Conservation (phyloP, 2,888 invertebrate species). For the Julus scandinavius region DNA sequence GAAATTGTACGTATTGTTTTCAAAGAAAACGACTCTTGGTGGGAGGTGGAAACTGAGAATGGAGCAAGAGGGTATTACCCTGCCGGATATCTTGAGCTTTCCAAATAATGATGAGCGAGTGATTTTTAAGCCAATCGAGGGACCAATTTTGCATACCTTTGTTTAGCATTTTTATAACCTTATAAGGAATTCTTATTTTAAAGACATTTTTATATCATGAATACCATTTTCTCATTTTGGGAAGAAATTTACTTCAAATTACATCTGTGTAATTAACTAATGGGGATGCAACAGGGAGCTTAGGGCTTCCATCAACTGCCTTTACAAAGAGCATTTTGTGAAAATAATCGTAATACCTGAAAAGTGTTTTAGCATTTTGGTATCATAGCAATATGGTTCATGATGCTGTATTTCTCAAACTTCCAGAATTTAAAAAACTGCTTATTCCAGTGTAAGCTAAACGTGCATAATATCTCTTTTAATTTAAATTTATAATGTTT, state of each 20-base stretch:
- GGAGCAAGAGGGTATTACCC: constrained; percentile 56
- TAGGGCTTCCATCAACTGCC: not conserved
- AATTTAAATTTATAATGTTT: not conserved
- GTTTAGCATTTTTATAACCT: not conserved
- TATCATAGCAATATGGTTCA: not conserved
- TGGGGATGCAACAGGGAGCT: not conserved
- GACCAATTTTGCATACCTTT: not conserved
- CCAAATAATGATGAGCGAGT: not conserved
- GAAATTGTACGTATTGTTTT: constrained; percentile 55
- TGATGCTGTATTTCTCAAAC: not conserved
- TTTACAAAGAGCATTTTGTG: not conserved
- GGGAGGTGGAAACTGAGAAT: constrained; percentile 55
- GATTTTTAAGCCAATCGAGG: not conserved
- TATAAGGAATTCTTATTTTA: not conserved
- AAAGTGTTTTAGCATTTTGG: not conserved
- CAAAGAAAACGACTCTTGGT: constrained; percentile 56
- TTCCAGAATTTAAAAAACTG: not conserved
- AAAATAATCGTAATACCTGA: not conserved
- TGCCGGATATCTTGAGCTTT: constrained; percentile 54
- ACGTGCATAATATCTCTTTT: no score
- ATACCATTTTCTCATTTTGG: not conserved
- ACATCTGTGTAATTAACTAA: not conserved
- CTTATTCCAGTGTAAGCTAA: not conserved
- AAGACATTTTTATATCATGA: not conserved
- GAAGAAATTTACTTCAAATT: not conserved